Percentiles rank a stretch among this genome's conserved stretches.
Conservation (phyloP, 2,797 vertebrate genomes). For the Crocidura indochinensis region DNA sequence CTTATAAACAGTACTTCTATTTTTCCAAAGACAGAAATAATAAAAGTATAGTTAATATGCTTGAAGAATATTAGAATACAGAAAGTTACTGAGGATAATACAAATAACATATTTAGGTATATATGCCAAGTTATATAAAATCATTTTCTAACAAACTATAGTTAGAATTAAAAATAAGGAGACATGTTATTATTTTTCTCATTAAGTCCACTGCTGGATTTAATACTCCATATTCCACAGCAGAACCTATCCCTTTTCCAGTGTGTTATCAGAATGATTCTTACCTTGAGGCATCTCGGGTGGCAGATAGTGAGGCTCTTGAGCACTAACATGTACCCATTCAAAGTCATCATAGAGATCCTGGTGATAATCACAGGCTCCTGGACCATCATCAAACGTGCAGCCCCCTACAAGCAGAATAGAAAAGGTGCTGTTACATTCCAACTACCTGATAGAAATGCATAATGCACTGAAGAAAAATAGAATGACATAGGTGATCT, state of each 20-base stretch:
- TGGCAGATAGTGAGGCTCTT: constrained; percentile 96
- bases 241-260: not conserved
- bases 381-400: constrained; percentile 96
- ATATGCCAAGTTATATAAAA: not conserved
- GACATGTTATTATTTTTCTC: too few species aligned
- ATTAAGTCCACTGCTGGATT: too few species aligned
- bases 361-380: constrained; percentile 98
- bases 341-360: constrained; percentile 98
- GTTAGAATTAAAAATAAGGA: too few species aligned
- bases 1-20: not conserved
- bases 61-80: not conserved
- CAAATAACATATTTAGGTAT: not conserved
- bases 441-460: not conserved
- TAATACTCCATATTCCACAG: not conserved
- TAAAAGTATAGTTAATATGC: not conserved
- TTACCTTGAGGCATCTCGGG: constrained; percentile 97
- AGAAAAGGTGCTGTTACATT: not conserved
- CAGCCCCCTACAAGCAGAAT: constrained; percentile 93
- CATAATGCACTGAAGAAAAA: not conserved
- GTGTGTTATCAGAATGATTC: constrained; percentile 20
- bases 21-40: not conserved
- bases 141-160: not conserved
- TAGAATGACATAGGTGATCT: not conserved
- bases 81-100: not conserved
- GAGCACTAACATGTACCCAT: constrained; percentile 97